Conservation (phyloP, 2,888 invertebrate genomes). For the Lysandra coridon region DNA sequence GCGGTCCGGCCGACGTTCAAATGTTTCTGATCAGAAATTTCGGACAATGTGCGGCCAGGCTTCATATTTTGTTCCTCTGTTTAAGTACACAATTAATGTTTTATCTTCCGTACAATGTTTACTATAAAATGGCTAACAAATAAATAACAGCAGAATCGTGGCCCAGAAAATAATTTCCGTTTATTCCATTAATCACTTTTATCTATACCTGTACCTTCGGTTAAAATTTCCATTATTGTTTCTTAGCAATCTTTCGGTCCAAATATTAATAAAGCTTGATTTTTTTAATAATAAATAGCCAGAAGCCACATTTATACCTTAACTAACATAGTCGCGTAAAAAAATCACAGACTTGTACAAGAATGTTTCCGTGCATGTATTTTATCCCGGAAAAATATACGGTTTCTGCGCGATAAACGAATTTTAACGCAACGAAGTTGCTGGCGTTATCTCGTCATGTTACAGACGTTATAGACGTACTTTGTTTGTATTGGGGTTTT, state of each 20-base stretch:
- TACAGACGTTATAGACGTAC: too few species aligned
- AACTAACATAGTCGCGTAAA: too few species aligned
- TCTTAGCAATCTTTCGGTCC: background rate
- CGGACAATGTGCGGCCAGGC: too few species aligned
- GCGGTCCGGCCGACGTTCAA: too few species aligned
- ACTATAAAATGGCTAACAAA: background rate
- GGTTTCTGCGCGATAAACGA: too few species aligned
- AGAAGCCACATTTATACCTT: background rate
- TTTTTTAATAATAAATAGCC: background rate
- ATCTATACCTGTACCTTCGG: constrained; percentile 26
- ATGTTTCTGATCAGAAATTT: too few species aligned
- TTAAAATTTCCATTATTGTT: constrained; percentile 28
- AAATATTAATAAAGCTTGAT: background rate
- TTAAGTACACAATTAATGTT: background rate
- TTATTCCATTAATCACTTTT: constrained; percentile 22
- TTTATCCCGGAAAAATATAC: too few species aligned
- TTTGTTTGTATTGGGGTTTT: too few species aligned
- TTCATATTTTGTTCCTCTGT: background rate
- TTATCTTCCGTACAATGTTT: background rate
- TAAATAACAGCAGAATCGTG: background rate
- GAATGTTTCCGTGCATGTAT: too few species aligned
- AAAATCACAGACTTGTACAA: too few species aligned
- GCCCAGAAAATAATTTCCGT: background rate
- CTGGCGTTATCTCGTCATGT: too few species aligned
- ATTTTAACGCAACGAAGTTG: too few species aligned